Conservation (phyloP, 2,888 invertebrate genomes). For the Therioaphis trifolii region DNA sequence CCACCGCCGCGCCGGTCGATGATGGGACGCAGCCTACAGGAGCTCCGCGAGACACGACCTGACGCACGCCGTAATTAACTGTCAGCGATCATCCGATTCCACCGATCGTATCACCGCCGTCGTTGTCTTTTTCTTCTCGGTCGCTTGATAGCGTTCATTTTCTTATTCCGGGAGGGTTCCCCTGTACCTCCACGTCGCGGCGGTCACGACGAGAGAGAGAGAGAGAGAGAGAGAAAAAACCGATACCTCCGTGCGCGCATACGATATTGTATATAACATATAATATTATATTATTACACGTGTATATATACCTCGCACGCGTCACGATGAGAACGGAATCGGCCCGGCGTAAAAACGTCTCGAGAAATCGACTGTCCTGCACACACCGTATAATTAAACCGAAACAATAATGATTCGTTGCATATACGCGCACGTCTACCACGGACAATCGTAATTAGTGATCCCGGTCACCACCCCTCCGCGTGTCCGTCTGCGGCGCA, state of each 20-base stretch:
- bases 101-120: constrained; percentile 27
- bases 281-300: no score
- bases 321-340: neutral
- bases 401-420: constrained; percentile 43
- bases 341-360: neutral
- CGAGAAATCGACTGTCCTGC: constrained; percentile 42
- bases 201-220: constrained; percentile 24
- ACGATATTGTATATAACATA: neutral
- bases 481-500: no score
- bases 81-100: constrained; percentile 59
- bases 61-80: constrained; percentile 57
- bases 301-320: neutral
- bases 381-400: constrained; percentile 52
- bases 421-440: no score
- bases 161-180: no score
- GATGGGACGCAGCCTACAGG: constrained; percentile 13
- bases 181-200: no score
- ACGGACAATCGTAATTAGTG: constrained; percentile 27
- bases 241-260: no score
- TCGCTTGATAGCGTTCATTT: neutral
- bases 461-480: no score
- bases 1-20: neutral
- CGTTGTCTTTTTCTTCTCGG: neutral
- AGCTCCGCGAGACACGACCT: constrained; percentile 46
- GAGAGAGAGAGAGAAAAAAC: neutral